Base-by-base conservation (phyloP, 2,888 invertebrate species). In the Trachelus troglodyta region DNA sequence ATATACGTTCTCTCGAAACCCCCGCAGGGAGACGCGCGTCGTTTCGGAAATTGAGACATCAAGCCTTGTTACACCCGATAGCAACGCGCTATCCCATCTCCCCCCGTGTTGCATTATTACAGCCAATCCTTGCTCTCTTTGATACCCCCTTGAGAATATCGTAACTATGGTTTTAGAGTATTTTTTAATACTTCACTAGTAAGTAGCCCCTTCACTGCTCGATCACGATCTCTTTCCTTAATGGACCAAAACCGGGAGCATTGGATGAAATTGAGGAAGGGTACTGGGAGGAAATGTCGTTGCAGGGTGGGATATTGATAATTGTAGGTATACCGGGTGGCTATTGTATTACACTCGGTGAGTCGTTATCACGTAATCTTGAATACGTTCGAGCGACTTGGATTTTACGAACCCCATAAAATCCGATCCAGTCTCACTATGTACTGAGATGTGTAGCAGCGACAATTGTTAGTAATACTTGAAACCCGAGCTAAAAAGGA, bases 11-110 rank as follows among this genome's bases (percentile, higher is more conserved):
- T 6, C 33, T 69, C 71, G 23, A 23, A 71, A 71, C 84, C 81
- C 78, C 31, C 34, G 71, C 34, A 35, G 82, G 79, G 79, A 73
- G 84, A 80, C 85, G 82, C 79, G 83, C 86, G 85, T 86, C 85
- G 85, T 85, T 86, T 87, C 88, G 87, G 89, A 90, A 90, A 90
- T 90, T 90, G 90, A 90, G 89, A 90, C 90, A 88, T 89, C 85
- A 85, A 85, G 86, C 84, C 88, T 89, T 88, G 89, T 89, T 89
- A 87, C 84, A 80, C 82, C 81, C 82, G 83, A 85, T 78, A 78
- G 76, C 35, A 35, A 35, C 35, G 35, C 35, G 3, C 35, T 35
- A 3, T 35, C 3, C 35, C 35, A 35, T 12, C 3, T 35, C 3
- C 35, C 12, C 12, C 71, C 35, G 11, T 30, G 35, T 11, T 37